A percentile compares a stretch with the other conserved stretches of the same genome.
phyloP scores from a whole-genome alignment of 1,140 invertebrate species.

The Aricia agestis region DNA sequence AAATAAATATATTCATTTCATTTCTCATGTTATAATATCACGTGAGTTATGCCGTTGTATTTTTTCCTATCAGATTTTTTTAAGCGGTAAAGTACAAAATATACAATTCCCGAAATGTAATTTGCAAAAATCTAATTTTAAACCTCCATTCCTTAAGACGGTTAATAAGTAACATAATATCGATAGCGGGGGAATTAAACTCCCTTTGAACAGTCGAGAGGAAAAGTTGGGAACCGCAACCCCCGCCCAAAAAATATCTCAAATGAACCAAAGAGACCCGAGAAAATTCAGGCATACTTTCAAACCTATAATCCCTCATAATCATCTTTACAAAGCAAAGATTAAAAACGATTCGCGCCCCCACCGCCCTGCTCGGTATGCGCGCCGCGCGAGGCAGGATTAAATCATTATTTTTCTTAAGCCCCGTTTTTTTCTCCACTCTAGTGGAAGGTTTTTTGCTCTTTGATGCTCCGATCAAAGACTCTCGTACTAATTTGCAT shows the following conservation, averaged over 20 bases:
- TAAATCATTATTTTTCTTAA: constrained; percentile 77
- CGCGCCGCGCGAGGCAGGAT: constrained; percentile 72
- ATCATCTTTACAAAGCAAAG: constrained; percentile 79
- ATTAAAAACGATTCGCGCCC: constrained; percentile 75
- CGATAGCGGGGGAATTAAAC: constrained; percentile 52
- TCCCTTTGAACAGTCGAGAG: constrained; percentile 65
- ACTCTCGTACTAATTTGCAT: constrained; percentile 75
- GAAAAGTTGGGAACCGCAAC: constrained; percentile 72
- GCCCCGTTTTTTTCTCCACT: constrained; percentile 68
- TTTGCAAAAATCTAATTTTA: not conserved
- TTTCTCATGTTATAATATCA: too few species aligned
- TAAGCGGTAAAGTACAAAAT: too few species aligned
- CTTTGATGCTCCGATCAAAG: constrained; percentile 75
- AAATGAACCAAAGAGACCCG: constrained; percentile 64
- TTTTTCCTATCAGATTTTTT: too few species aligned
- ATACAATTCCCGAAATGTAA: too few species aligned
- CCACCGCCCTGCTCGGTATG: constrained; percentile 63
- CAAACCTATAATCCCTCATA: constrained; percentile 77
- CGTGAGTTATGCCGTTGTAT: too few species aligned
- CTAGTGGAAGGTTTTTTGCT: constrained; percentile 67
- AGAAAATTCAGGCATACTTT: constrained; percentile 73
- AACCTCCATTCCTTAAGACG: not conserved
- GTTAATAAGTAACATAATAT: constrained; percentile 14
- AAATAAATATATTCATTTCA: too few species aligned
- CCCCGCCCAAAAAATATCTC: constrained; percentile 65